Evolutionary conservation across 2,113 vertebrate species (phyloP).

Genomic region (Campylorhamphus procurvoides): DNA sequence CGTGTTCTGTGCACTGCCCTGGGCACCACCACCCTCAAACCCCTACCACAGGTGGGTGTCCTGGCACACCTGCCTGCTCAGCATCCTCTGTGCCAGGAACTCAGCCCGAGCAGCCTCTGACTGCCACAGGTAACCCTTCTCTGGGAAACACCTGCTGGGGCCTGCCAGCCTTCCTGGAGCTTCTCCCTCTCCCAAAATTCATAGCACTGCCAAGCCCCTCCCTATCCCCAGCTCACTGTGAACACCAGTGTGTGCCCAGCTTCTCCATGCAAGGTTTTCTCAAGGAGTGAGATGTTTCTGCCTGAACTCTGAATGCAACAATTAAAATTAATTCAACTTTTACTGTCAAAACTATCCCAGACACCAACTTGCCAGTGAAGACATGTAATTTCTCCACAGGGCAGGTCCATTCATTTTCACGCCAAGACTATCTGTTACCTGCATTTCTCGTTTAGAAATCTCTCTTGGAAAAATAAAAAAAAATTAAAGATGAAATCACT

Average conservation of each 20-base stretch:
- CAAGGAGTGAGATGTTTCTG: background rate
- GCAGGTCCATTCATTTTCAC: background rate
- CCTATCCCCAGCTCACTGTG: background rate
- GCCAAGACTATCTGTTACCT: background rate
- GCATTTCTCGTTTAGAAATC: background rate
- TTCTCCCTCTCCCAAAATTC: background rate
- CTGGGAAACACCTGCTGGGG: background rate
- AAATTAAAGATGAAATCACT: no score
- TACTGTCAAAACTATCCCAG: background rate
- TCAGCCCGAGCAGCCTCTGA: background rate
- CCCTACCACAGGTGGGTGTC: accelerated
- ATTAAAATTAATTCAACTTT: background rate
- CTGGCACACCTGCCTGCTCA: background rate
- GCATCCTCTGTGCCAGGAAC: background rate
- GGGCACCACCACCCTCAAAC: background rate
- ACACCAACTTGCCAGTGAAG: background rate
- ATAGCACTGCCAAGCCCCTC: background rate
- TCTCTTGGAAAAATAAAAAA: background rate
- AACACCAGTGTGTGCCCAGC: background rate
- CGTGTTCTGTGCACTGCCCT: accelerated
- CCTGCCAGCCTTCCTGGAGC: background rate
- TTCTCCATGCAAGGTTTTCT: background rate
- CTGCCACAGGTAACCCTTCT: background rate
- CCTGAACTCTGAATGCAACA: background rate
- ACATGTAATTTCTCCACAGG: background rate